Base-by-base conservation (phyloP, 2,113 vertebrate genomes). In the Sarotherodon lohbergeri region DNA sequence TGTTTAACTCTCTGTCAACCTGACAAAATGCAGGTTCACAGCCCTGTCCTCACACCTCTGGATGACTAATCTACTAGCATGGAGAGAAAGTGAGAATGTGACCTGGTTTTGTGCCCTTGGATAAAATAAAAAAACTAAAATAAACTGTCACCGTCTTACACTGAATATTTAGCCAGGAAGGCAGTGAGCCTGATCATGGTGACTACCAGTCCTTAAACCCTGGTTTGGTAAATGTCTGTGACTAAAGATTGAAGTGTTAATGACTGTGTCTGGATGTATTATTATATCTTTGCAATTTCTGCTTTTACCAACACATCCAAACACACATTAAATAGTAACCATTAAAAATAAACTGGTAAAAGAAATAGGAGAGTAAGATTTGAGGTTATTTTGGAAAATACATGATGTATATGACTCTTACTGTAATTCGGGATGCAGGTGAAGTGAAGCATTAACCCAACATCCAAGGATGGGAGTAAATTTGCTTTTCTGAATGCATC, bases 1-100 rank as follows among this genome's bases (percentile, higher is more conserved):
- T 95, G 93, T 95, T 95, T 93, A 94, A 94, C 85, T 92, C 79
- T 17, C 87, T 89, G 93, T 95, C 94, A 94, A 2, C 39, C 81
- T 91, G 94, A 96, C 84, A 82, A 56, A 92, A 87, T 27, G 34
- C 94, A 95, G 95, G 82, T 92, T 87, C 90, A 48, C 82, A 78
- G 82, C 54, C 48, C 71, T 59, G 54, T 88, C 82, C 78, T 82
- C 76, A 88, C 82, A 88, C 78, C 46, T 76, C 66, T 27, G 32
- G 14, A 48, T 86, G 78, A 93, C 73, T 86, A 32, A 90, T 73
- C 2, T 6, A 63, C 19, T 41, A 24, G 3, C 24, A 76, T 55
- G 10, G 14, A 36, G 19, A 55, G 41, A 61, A 55, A 71, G 34
- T 19, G 19, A 73, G 11, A 61, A 16, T 22, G 55, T 41, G 57